phyloP scores from a whole-genome alignment of 2,888 invertebrate genomes.

The Priocnemis perturbator region DNA sequence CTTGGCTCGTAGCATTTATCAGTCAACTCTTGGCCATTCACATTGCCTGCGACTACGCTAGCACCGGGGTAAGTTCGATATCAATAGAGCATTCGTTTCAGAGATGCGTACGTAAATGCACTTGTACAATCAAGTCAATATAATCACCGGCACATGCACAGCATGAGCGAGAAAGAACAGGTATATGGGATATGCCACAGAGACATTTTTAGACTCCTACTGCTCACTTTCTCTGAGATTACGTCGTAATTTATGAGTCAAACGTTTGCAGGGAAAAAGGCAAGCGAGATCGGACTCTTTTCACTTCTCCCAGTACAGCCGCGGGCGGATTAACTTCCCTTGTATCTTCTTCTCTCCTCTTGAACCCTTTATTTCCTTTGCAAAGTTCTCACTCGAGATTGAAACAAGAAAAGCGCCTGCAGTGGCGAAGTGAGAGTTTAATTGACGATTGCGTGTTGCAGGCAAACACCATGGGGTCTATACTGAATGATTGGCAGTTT shows the following conservation, averaged over 20 bases:
- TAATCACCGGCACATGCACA: too few relatives aligned
- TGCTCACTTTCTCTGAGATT: too few relatives aligned
- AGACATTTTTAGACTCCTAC: too few relatives aligned
- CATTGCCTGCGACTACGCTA: constrained; percentile 59
- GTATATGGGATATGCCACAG: too few relatives aligned
- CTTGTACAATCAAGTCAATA: too few relatives aligned
- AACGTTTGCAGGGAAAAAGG: not conserved
- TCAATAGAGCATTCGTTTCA: not conserved
- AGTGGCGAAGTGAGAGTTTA: too few relatives aligned
- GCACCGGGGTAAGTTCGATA: constrained; percentile 55
- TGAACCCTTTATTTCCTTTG: not conserved
- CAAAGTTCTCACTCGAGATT: not conserved
- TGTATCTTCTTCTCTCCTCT: too few relatives aligned
- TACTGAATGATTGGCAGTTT: constrained; percentile 61
- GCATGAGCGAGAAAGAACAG: too few relatives aligned
- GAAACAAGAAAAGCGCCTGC: not conserved
- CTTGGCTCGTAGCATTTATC: constrained; percentile 58
- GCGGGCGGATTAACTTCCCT: not conserved
- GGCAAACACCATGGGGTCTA: constrained; percentile 63
- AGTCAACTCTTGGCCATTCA: constrained; percentile 61
- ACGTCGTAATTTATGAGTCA: not conserved
- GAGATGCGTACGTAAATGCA: too few relatives aligned
- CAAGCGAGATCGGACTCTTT: not conserved
- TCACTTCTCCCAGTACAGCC: not conserved
- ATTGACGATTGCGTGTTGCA: constrained; percentile 42